These are phyloP conservation scores for Strigamia transsilvanica DNA, from an alignment of 2,888 invertebrate species.

Conservation along the genomic window DNA sequence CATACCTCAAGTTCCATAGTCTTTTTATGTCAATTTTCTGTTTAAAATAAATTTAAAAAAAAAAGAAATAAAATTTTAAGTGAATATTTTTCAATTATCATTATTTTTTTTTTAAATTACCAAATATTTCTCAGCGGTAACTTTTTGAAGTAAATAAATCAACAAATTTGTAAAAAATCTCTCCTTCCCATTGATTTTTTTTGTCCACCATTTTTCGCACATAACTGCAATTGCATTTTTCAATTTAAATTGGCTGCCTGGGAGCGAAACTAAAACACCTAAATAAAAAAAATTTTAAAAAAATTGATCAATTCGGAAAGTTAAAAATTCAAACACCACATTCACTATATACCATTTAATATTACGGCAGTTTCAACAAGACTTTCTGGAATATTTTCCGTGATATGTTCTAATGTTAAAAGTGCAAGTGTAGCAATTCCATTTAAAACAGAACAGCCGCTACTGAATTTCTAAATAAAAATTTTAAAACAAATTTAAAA, in stretches of 20 bases:
- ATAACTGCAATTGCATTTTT: slow-evolving; percentile 29
- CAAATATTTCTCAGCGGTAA: neutral
- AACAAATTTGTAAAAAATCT: neutral
- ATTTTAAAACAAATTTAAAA: neutral
- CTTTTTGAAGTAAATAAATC: slow-evolving; percentile 2
- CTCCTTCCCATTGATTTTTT: neutral
- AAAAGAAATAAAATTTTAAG: neutral
- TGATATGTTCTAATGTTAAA: neutral
- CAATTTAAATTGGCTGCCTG: neutral
- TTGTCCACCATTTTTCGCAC: slow-evolving; percentile 37
- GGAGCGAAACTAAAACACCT: neutral
- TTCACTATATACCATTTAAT: slow-evolving; percentile 18
- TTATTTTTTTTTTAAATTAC: neutral
- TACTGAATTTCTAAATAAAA: slow-evolving; percentile 5
- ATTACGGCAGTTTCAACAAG: neutral
- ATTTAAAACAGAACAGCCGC: neutral
- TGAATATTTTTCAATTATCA: neutral
- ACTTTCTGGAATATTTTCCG: neutral
- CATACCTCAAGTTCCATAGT: neutral
- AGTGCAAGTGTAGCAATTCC: neutral
- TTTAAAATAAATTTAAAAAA: slow-evolving; percentile 15
- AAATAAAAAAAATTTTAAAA: slow-evolving; percentile 10
- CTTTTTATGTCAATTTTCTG: slow-evolving; percentile 34
- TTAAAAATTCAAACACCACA: neutral
- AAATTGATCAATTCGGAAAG: neutral